These are phyloP conservation scores for Arvicanthis niloticus DNA, from an alignment of 2,113 vertebrate species.

Conservation along the genomic window DNA sequence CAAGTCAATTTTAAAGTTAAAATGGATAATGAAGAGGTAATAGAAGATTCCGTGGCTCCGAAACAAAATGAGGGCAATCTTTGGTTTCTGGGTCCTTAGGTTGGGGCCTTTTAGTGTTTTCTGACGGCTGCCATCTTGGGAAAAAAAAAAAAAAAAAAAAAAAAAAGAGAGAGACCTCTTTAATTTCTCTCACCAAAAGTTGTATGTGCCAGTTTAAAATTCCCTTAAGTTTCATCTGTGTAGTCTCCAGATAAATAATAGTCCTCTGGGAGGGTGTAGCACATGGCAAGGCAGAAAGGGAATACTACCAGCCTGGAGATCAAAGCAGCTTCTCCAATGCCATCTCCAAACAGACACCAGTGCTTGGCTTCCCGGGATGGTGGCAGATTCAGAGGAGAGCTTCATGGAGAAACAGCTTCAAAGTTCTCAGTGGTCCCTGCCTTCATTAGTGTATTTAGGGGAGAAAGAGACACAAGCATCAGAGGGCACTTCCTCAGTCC, in stretches of 20 bases:
- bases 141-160: background rate
- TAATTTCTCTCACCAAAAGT: background rate
- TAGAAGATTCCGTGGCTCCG: background rate
- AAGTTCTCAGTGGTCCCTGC: background rate
- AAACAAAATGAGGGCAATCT: background rate
- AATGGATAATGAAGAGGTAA: background rate
- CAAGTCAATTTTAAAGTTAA: constrained; percentile 38
- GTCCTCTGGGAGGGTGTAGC: background rate
- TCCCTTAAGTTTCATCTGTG: background rate
- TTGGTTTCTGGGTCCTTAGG: background rate
- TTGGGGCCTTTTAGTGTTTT: background rate
- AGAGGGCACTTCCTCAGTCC: background rate
- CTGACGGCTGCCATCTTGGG: background rate
- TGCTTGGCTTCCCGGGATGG: background rate
- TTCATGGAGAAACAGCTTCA: background rate
- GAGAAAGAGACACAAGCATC: background rate
- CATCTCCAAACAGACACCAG: background rate
- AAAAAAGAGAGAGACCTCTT: background rate
- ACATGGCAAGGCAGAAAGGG: background rate
- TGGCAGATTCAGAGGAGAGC: background rate
- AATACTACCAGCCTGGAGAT: background rate
- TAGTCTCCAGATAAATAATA: background rate
- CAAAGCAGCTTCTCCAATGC: background rate
- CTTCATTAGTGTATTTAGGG: background rate
- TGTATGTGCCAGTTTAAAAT: constrained; percentile 1